Conservation (phyloP, 2,888 invertebrate genomes). For the Sinodicranocentrus sp. region DNA sequence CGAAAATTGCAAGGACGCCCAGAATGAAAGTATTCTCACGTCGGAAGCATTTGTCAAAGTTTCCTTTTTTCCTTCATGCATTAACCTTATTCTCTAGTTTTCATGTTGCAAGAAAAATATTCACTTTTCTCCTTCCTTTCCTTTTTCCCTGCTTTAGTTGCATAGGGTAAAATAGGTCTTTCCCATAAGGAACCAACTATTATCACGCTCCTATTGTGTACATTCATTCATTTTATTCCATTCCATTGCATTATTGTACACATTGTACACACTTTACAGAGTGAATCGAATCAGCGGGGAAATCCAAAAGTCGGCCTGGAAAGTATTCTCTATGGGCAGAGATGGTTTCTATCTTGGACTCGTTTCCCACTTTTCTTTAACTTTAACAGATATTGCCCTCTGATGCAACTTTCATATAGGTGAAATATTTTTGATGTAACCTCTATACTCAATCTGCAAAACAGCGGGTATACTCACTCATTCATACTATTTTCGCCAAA, state of each 20-base stretch:
- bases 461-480: too few species aligned
- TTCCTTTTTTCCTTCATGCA: slow-evolving; percentile 28
- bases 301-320: slow-evolving; percentile 56
- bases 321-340: slow-evolving; percentile 36
- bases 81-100: slow-evolving; percentile 27
- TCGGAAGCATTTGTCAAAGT: slow-evolving; percentile 64
- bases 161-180: too few species aligned
- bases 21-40: slow-evolving; percentile 55
- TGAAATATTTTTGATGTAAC: too few species aligned
- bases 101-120: slow-evolving; percentile 4
- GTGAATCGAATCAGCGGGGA: slow-evolving; percentile 49
- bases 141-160: too few species aligned
- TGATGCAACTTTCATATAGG: too few species aligned
- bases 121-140: slow-evolving; percentile 30
- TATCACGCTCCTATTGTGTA: neutral
- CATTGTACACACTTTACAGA: neutral
- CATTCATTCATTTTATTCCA: slow-evolving; percentile 27
- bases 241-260: slow-evolving; percentile 15
- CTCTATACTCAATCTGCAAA: too few species aligned
- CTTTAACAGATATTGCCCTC: too few species aligned
- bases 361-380: too few species aligned
- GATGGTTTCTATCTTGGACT: neutral
- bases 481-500: too few species aligned
- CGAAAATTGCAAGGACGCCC: slow-evolving; percentile 52
- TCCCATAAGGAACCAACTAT: neutral